Evolutionary conservation across 2,113 vertebrate genomes (phyloP).

Genomic region (Dendropsophus ebraccatus): DNA sequence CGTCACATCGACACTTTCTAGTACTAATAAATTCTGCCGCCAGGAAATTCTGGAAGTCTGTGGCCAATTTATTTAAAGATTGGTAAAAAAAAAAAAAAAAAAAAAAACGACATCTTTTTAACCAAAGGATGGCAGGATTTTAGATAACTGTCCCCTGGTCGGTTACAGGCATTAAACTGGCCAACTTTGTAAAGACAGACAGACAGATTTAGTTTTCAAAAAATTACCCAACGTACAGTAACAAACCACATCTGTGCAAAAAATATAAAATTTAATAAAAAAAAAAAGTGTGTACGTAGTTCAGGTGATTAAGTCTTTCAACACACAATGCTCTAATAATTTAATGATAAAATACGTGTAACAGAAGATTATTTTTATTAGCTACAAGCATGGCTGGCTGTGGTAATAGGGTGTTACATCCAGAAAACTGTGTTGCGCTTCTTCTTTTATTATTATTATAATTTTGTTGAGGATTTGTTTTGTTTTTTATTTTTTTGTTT

Average conservation of each 20-base stretch:
- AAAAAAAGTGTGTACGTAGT: constrained; percentile 78
- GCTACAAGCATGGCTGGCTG: constrained; percentile 82
- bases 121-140: constrained; percentile 45
- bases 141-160: constrained; percentile 24
- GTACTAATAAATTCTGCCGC: constrained; percentile 63
- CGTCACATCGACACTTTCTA: constrained; percentile 60
- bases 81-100: constrained; percentile 15
- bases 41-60: constrained; percentile 63
- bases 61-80: constrained; percentile 50
- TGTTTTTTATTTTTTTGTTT: constrained; percentile 54
- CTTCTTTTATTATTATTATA: constrained; percentile 59
- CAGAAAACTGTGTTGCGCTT: constrained; percentile 78
- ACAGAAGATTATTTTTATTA: constrained; percentile 73
- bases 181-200: constrained; percentile 64
- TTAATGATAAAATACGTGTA: constrained; percentile 73
- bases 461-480: neutral
- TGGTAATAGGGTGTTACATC: constrained; percentile 79
- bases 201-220: constrained; percentile 23
- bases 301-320: constrained; percentile 79
- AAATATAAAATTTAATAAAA: constrained; percentile 60
- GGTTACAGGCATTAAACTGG: constrained; percentile 69
- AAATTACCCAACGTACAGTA: constrained; percentile 75
- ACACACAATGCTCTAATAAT: constrained; percentile 77
- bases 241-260: constrained; percentile 77
- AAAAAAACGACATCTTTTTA: constrained; percentile 48